Evolutionary conservation across 2,113 vertebrate genomes (phyloP).

Genomic region (Saguinus midas): DNA sequence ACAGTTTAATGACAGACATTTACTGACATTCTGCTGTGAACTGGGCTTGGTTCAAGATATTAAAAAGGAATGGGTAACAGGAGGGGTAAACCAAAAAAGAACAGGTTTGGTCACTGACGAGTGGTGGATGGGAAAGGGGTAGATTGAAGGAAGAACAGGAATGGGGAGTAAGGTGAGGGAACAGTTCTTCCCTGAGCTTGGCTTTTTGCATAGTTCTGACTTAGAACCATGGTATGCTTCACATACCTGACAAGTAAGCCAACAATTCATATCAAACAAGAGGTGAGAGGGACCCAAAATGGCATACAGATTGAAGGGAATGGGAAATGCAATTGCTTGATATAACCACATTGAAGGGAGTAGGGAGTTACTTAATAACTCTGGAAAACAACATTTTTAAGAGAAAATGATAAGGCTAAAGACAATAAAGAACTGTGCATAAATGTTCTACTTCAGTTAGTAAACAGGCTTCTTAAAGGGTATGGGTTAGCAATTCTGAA

Average conservation of each 20-base stretch:
- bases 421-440: neutral
- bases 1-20: rapidly evolving
- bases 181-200: neutral
- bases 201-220: neutral
- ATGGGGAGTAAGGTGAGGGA: rapidly evolving
- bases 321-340: neutral
- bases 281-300: neutral
- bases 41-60: neutral
- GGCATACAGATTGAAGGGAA: neutral
- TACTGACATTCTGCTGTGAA: neutral
- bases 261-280: neutral
- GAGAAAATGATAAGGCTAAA: neutral
- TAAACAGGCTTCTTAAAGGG: neutral
- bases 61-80: neutral
- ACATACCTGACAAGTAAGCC: neutral
- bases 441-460: neutral
- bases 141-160: neutral
- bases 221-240: neutral
- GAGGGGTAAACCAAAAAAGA: neutral
- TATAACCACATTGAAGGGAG: neutral
- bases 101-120: too few relatives aligned
- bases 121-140: too few relatives aligned
- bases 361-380: neutral
- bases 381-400: neutral
- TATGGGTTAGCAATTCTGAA: neutral